These are phyloP conservation scores for Megaustenia siamemsis DNA, from an alignment of 2,888 invertebrate genomes.

Conservation along the genomic window DNA sequence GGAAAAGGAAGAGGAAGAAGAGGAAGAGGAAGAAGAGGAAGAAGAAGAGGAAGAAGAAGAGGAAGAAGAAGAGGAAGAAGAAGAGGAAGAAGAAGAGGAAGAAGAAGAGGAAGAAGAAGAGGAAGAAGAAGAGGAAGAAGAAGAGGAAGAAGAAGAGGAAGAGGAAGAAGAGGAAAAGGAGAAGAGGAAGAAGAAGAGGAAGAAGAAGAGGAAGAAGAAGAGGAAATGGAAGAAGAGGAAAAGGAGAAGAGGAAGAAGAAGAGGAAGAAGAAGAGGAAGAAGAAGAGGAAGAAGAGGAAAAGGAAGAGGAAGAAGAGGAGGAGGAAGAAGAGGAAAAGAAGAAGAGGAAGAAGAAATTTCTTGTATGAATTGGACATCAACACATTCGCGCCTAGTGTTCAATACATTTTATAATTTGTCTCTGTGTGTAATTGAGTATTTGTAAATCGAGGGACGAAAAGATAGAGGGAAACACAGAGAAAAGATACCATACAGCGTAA, in stretches of 20 bases:
- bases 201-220: neutral
- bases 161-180: neutral
- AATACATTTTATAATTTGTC: too few relatives aligned
- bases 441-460: too few relatives aligned
- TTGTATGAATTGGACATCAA: too few relatives aligned
- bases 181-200: slow-evolving; percentile 1
- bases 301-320: neutral
- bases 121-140: neutral
- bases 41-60: neutral
- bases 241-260: neutral
- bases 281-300: neutral
- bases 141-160: neutral
- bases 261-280: neutral
- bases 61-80: slow-evolving; percentile 3
- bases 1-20: neutral
- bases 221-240: slow-evolving; percentile 60
- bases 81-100: neutral
- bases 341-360: too few relatives aligned
- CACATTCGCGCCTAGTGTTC: too few relatives aligned
- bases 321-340: neutral
- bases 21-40: neutral
- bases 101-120: neutral
- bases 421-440: too few relatives aligned
- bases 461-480: too few relatives aligned
- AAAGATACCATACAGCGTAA: too few relatives aligned